These are phyloP conservation scores for Podocnemis expansa DNA, from an alignment of 2,113 vertebrate species.

Conservation along the genomic window DNA sequence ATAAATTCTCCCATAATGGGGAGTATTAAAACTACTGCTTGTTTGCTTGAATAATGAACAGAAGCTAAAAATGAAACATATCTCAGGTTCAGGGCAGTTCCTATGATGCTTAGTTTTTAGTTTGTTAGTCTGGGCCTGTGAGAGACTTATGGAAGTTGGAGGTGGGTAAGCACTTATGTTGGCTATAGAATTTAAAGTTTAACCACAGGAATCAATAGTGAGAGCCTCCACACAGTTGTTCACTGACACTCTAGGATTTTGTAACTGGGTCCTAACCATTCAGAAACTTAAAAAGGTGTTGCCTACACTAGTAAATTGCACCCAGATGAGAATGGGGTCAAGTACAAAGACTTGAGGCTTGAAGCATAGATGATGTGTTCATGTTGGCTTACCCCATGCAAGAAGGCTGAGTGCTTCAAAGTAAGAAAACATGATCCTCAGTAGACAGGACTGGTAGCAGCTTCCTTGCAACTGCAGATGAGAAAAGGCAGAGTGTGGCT, in stretches of 20 bases:
- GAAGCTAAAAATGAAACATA: background rate
- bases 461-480: background rate
- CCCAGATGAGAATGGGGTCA: background rate
- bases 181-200: too few species aligned
- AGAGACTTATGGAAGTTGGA: fast-evolving
- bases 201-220: too few species aligned
- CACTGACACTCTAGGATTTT: background rate
- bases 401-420: background rate
- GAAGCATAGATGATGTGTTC: background rate
- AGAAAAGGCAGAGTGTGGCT: background rate
- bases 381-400: background rate
- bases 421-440: background rate
- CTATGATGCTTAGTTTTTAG: background rate
- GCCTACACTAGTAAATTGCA: background rate
- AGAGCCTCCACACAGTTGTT: background rate
- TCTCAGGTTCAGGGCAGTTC: background rate
- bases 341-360: background rate
- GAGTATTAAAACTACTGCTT: background rate
- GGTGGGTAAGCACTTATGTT: background rate
- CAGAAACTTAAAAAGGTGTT: constrained; percentile 1
- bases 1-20: background rate
- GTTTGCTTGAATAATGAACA: background rate
- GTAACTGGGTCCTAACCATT: background rate
- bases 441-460: background rate
- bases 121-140: background rate